Evolutionary conservation across 2,888 invertebrate genomes (phyloP).

Genomic region (Ferrisia virgata): DNA sequence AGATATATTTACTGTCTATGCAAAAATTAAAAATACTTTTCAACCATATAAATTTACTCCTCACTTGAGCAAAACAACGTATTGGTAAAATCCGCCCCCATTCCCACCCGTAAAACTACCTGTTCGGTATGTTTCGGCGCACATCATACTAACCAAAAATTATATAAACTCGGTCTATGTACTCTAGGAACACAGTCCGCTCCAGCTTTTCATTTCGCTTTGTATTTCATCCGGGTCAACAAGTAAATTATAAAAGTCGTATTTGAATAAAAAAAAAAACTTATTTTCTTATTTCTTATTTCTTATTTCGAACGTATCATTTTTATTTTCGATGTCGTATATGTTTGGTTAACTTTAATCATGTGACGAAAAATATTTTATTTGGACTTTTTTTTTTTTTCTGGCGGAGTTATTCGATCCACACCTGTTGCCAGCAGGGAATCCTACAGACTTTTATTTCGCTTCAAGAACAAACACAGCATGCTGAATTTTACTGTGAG

Average conservation of each 20-base stretch:
- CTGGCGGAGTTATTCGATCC: not conserved
- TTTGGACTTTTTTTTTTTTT: not conserved
- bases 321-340: not conserved
- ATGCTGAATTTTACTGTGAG: not conserved
- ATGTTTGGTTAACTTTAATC: not conserved
- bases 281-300: not conserved
- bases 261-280: no score
- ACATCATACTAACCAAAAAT: not conserved
- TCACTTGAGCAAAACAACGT: not conserved
- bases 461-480: not conserved
- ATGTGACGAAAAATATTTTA: not conserved
- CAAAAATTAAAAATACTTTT: constrained; percentile 13
- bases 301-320: not conserved
- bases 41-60: not conserved
- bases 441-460: not conserved
- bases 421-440: constrained; percentile 1
- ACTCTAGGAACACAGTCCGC: not conserved
- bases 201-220: not conserved
- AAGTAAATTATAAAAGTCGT: not conserved
- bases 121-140: constrained; percentile 25
- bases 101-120: constrained; percentile 12
- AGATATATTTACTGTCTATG: not conserved
- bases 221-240: not conserved
- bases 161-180: not conserved
- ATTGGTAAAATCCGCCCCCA: not conserved